Conservation (phyloP, 2,113 vertebrate genomes). For the Cairina moschata region DNA sequence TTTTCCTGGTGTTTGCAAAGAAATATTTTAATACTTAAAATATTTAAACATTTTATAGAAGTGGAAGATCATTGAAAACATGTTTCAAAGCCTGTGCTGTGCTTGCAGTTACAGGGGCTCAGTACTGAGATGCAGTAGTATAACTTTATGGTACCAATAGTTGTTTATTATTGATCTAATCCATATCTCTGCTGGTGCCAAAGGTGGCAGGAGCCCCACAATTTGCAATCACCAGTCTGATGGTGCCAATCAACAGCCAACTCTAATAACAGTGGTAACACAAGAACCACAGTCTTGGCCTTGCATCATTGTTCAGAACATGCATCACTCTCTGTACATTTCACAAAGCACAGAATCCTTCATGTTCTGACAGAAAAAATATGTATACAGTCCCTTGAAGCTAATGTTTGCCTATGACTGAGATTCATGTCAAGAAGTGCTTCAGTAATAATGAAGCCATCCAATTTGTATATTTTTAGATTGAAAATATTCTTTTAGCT, state of each 20-base stretch:
- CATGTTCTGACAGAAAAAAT: not conserved
- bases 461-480: not conserved
- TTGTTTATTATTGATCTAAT: not conserved
- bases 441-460: not conserved
- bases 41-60: not conserved
- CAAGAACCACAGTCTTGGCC: not conserved
- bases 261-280: not conserved
- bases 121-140: not conserved
- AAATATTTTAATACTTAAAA: not conserved
- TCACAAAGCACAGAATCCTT: not conserved
- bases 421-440: not conserved
- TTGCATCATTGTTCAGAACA: not conserved
- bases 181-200: not conserved
- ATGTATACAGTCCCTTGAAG: not conserved
- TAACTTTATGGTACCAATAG: not conserved
- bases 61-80: not conserved
- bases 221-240: not conserved
- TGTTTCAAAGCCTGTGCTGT: not conserved
- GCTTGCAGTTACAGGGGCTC: accelerated
- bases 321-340: not conserved
- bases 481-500: not conserved
- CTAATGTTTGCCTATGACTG: not conserved
- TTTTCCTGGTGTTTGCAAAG: not conserved
- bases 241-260: not conserved
- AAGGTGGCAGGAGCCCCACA: not conserved